A percentile compares a stretch with the other conserved stretches of the same genome.
phyloP scores from a whole-genome alignment of 2,113 vertebrate genomes.

The Poecile atricapillus region DNA sequence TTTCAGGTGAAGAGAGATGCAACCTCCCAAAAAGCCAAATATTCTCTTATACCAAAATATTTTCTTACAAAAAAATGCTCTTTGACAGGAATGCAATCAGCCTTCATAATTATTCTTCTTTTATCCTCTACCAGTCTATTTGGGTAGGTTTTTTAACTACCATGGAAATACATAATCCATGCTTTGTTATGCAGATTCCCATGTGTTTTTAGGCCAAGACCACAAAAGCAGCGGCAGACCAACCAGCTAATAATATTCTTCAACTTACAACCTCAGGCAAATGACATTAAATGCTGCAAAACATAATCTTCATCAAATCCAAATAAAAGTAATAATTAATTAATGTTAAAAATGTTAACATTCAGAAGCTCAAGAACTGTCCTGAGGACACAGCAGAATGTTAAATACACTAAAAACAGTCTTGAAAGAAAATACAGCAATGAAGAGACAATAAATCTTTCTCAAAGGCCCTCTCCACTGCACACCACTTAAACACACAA shows the following conservation, averaged over 20 bases:
- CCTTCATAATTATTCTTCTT: background rate
- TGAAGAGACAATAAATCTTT: background rate
- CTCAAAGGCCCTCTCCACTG: background rate
- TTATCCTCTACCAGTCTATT: background rate
- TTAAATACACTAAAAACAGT: background rate
- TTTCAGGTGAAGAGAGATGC: background rate
- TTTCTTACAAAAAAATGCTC: background rate
- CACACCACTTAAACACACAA: background rate
- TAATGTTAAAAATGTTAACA: background rate
- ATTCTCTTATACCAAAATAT: too few relatives aligned
- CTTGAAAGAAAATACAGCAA: background rate
- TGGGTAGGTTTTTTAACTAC: background rate
- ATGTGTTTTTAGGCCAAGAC: background rate
- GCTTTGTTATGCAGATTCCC: background rate
- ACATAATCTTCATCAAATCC: background rate
- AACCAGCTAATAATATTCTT: background rate
- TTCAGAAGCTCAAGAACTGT: background rate
- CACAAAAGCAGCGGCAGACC: background rate
- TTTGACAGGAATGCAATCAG: background rate
- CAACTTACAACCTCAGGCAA: background rate
- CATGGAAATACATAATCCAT: background rate
- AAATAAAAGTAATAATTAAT: background rate
- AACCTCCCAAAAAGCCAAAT: background rate
- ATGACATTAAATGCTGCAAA: background rate
- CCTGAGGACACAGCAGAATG: background rate